Evolutionary conservation across 92 coral and sea anemone species (phyloP), one percentile per base, ranked within the genome.

Genomic region (Paragorgia papillata): DNA sequence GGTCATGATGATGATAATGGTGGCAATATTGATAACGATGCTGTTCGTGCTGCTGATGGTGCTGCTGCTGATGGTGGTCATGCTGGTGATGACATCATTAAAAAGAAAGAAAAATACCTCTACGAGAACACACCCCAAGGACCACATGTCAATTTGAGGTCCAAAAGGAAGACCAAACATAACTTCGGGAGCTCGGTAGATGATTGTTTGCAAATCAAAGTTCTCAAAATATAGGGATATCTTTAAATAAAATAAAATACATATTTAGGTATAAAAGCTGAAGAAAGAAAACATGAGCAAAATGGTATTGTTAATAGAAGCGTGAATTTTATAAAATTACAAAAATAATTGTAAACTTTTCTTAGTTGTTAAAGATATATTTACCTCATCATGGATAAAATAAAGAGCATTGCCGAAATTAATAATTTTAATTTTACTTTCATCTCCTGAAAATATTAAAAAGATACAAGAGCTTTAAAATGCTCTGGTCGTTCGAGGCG

Each of bases 181-280:
- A n/a, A 90, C 97, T 88, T 92, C 97, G 20, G 97, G 97, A 31
- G 97, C 97, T 68, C 97, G 83, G 81, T 92, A 92, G 22, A 93
- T 82, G 18, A 93, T 73, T 9, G 97, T 93, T 80, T 93, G 97
- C 19, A 93, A 86, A 63, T 93, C 97, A 80, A 93, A 93, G 28
- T 88, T 66, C 56, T 88, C 93, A 64, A 83, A 93, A 64, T 93
- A 93, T 79, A 93, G 77, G 62, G 97, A 93, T 79, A 93, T 87
- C 97, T 93, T 73, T 21, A 90, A 74, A 21, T 7, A 19, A 78
- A 69, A 2, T 19, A 3, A n/a, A n/a, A n/a, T n/a, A n/a, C n/a
- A n/a, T n/a, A n/a, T n/a, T n/a, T n/a, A n/a, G n/a, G n/a, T n/a
- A n/a, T n/a, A n/a, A n/a, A n/a, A n/a, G n/a, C n/a, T n/a, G n/a